phyloP scores from a whole-genome alignment of 2,888 invertebrate genomes.

The Nyleta sp. region DNA sequence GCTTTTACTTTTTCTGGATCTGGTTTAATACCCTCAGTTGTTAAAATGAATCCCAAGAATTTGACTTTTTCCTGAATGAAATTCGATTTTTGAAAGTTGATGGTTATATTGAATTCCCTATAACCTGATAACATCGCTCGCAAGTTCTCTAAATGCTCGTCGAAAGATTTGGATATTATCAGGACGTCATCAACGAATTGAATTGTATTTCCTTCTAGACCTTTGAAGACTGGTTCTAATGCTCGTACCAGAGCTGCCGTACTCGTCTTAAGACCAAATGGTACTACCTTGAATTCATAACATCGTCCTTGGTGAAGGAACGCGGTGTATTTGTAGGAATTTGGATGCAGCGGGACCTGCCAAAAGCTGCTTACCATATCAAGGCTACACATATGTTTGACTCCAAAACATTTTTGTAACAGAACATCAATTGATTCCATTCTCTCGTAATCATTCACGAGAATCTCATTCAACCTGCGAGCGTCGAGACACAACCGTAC shows the following conservation, averaged over 20 bases:
- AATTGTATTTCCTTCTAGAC: not conserved
- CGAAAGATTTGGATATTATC: not conserved
- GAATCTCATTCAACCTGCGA: not conserved
- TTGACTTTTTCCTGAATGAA: not conserved
- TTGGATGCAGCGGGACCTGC: not conserved
- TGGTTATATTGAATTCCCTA: not conserved
- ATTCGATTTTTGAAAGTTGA: constrained; percentile 14
- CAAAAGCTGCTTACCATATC: constrained; percentile 5
- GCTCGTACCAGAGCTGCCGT: not conserved
- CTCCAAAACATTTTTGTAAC: not conserved
- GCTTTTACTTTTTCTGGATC: constrained; percentile 3
- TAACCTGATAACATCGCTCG: not conserved
- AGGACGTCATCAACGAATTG: constrained; percentile 15
- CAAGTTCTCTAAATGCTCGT: constrained; percentile 1
- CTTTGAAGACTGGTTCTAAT: not conserved
- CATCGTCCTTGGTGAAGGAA: constrained; percentile 13
- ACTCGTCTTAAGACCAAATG: constrained; percentile 13
- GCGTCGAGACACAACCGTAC: constrained; percentile 22
- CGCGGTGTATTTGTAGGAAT: constrained; percentile 9
- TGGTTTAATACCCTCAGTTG: not conserved
- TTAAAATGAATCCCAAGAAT: constrained; percentile 10
- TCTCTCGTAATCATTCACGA: constrained; percentile 2
- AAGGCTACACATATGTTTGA: not conserved
- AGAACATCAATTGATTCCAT: not conserved
- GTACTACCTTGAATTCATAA: constrained; percentile 22